A percentile compares a stretch with the other conserved stretches of the same genome.
phyloP scores from a whole-genome alignment of 2,888 invertebrate genomes.

The Cryptus armator region DNA sequence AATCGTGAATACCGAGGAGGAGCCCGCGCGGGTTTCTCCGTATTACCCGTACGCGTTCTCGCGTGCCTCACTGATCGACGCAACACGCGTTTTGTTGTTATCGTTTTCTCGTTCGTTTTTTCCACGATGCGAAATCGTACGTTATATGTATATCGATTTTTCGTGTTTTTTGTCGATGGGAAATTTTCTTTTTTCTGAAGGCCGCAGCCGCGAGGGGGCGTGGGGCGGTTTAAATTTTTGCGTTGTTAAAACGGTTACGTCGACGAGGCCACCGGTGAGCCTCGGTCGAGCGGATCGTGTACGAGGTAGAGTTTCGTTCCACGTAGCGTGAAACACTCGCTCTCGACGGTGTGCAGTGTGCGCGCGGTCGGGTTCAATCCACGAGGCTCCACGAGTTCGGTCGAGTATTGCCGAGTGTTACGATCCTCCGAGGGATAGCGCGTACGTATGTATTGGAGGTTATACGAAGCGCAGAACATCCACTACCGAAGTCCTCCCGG shows the following conservation, averaged over 20 bases:
- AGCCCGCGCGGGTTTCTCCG: slow-evolving; percentile 62
- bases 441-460: slow-evolving; percentile 48
- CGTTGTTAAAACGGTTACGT: slow-evolving; percentile 10
- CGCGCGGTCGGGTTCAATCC: slow-evolving; percentile 79
- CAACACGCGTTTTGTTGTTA: slow-evolving; percentile 3
- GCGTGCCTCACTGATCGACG: background rate
- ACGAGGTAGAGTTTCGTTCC: slow-evolving; percentile 81
- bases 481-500: slow-evolving; percentile 52
- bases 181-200: background rate
- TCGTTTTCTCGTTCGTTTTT: background rate
- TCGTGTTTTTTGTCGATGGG: slow-evolving; percentile 18
- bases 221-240: slow-evolving; percentile 11
- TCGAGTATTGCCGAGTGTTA: slow-evolving; percentile 72
- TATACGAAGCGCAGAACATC: slow-evolving; percentile 30
- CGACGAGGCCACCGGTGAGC: slow-evolving; percentile 78
- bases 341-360: slow-evolving; percentile 76
- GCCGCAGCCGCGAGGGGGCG: background rate
- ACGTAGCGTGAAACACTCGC: slow-evolving; percentile 81
- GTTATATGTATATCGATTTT: background rate
- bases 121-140: background rate
- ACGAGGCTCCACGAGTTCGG: slow-evolving; percentile 75
- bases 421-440: slow-evolving; percentile 11
- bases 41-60: slow-evolving; percentile 30
- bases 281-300: slow-evolving; percentile 82
- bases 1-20: slow-evolving; percentile 73